Evolutionary conservation across 2,113 vertebrate species (phyloP).

Genomic region (Chroicocephalus ridibundus): DNA sequence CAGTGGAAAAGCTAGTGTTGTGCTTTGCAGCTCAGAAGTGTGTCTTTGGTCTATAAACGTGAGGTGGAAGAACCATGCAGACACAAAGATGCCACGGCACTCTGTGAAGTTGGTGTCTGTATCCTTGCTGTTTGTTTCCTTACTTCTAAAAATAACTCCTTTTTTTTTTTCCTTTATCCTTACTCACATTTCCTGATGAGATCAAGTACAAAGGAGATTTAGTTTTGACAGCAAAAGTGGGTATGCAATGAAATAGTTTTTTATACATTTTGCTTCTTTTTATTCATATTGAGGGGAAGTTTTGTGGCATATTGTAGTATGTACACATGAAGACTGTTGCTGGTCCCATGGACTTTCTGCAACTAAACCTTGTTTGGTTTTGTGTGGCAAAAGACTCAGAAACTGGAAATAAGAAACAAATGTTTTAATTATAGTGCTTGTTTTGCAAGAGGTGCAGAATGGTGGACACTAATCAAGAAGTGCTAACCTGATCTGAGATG

Average conservation of each 20-base stretch:
- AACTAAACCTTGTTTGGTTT: not conserved
- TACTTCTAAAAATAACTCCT: not conserved
- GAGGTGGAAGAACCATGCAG: not conserved
- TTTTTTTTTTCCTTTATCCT: not conserved
- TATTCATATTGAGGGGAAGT: not conserved
- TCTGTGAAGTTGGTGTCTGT: not conserved
- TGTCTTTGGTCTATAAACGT: fast-evolving
- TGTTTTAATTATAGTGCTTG: not conserved
- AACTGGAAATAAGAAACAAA: not conserved
- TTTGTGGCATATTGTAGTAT: not conserved
- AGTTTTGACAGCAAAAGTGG: not conserved
- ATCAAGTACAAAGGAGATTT: fast-evolving
- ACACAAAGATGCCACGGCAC: not conserved
- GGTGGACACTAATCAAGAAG: not conserved
- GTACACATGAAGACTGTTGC: not conserved
- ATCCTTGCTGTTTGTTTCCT: not conserved
- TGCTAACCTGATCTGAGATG: not conserved
- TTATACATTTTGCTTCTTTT: not conserved
- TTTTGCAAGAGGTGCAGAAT: not conserved
- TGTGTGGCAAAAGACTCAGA: not conserved
- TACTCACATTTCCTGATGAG: not conserved
- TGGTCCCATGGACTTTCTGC: not conserved
- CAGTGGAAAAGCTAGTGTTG: not conserved
- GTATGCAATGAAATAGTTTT: not conserved
- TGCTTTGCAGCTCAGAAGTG: not conserved